These are phyloP conservation scores for Chloebia gouldiae DNA, from an alignment of 2,113 vertebrate species.

Conservation along the genomic window DNA sequence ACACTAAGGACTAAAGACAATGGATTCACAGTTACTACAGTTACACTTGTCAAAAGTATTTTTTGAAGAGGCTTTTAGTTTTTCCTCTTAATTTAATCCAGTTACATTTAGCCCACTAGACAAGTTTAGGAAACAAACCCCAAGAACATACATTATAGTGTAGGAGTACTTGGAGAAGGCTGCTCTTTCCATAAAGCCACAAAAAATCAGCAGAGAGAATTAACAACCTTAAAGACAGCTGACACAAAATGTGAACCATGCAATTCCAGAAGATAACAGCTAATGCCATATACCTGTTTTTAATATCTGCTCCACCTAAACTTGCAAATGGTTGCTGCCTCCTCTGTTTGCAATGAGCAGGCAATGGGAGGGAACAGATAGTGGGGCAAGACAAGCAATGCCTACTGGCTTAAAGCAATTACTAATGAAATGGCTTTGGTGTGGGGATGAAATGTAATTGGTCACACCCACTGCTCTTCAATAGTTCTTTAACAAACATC, in stretches of 20 bases:
- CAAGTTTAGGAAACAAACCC: neutral
- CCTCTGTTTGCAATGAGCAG: neutral
- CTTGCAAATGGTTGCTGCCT: neutral
- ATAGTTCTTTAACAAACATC: neutral
- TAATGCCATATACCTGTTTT: neutral
- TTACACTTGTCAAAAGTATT: neutral
- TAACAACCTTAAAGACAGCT: neutral
- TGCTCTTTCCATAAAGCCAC: neutral
- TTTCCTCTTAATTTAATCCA: neutral
- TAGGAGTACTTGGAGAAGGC: neutral
- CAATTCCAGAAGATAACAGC: neutral
- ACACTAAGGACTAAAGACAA: neutral
- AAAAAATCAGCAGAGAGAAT: neutral
- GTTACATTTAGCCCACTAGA: neutral
- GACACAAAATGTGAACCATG: neutral
- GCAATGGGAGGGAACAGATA: neutral
- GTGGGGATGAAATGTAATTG: neutral
- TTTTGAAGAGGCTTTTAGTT: neutral
- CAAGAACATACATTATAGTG: accelerated
- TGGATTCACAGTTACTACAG: neutral
- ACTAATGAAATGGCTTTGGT: neutral
- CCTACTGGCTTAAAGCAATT: neutral
- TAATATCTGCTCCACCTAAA: neutral
- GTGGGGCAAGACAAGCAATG: neutral
- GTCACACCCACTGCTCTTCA: neutral